Evolutionary conservation across 2,113 vertebrate genomes (phyloP), one percentile per base, ranked within the genome.

Genomic region (Trogon surrucura): DNA sequence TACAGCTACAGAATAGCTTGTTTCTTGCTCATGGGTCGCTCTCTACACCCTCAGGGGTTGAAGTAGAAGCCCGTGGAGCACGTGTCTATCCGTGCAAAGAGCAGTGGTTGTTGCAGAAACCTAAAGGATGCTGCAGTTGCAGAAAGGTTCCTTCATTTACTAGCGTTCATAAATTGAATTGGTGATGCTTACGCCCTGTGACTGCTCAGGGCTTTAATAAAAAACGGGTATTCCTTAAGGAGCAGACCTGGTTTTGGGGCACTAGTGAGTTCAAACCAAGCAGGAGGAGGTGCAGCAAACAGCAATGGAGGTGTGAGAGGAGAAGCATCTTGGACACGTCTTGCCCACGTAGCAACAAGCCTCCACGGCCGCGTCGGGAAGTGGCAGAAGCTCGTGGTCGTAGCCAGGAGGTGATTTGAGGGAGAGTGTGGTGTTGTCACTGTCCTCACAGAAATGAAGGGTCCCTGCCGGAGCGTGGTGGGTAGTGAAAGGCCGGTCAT

Each of bases 391-490:
- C 62, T 81, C 22, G 6, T 2, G 2, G 25, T 38, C 2, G 0
- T 50, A 38, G 67, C 32, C 48, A 75, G 29, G 57, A n/a, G 19
- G 21, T 60, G 21, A 18, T 19, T 38, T 14, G 53, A 66, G 29
- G 36, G 15, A 38, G 57, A 22, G 21, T 29, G 6, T 64, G 32
- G 10, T 34, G 19, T 69, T 71, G 74, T 65, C 26, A 11, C 30
- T 57, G 30, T 85, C 36, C 29, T 73, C 8, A 3, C 5, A 16
- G 56, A 74, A 66, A 32, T 11, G 36, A n/a, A 81, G 30, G 26
- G 10, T 3, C 34, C 30, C 10, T 0, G 0, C 0, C 1, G 48
- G 14, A 67, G 27, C 5, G 1, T 16, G 13, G 6, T 25, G 44
- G 47, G 22, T 53, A 9, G 41, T 5, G 32, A 64, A 80, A 58